A percentile compares a stretch with the other conserved stretches of the same genome.
Conservation (phyloP, 2,113 vertebrate genomes). For the Ochotona princeps region DNA sequence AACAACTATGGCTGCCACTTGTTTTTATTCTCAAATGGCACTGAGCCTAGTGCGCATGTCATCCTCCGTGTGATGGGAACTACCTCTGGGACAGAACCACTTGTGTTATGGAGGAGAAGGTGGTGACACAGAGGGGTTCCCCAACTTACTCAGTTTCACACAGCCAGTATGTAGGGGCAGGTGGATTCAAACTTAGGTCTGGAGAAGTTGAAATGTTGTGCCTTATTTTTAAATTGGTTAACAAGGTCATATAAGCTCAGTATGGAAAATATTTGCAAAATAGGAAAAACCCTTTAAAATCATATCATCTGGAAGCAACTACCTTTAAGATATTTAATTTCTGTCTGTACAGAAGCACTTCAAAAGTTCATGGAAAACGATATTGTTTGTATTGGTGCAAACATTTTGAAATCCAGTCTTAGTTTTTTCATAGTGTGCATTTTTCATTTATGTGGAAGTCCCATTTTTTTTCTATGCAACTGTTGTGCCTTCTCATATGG, state of each 20-base stretch:
- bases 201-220: not conserved
- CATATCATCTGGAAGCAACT: not conserved
- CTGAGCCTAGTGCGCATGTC: not conserved
- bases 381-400: too few relatives aligned
- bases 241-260: not conserved
- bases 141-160: not conserved
- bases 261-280: not conserved
- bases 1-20: not conserved
- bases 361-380: too few relatives aligned
- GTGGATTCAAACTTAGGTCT: not conserved
- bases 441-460: too few relatives aligned
- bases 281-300: not conserved
- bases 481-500: not conserved
- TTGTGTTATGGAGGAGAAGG: not conserved
- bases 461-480: not conserved
- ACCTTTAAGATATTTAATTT: not conserved
- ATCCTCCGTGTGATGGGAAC: not conserved
- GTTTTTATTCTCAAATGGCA: not conserved
- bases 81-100: not conserved
- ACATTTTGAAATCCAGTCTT: too few relatives aligned
- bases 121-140: not conserved
- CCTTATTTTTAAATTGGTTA: not conserved
- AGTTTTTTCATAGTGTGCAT: too few relatives aligned
- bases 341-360: not conserved
- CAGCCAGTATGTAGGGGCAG: not conserved